Base-by-base conservation (phyloP, 2,888 invertebrate species). In the Apeira syringaria region DNA sequence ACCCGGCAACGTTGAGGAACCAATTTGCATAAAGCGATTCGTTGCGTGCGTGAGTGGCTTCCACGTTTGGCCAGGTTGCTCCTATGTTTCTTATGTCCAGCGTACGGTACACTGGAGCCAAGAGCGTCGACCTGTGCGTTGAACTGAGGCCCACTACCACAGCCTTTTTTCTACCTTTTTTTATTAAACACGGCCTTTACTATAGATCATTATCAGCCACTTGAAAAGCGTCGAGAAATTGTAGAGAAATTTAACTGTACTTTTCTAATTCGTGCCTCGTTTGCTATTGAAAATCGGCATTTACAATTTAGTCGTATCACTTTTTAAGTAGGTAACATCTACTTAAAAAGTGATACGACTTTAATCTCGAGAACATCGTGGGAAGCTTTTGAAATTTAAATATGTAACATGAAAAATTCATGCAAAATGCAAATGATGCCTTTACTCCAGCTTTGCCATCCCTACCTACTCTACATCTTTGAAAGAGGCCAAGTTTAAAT, bases 71-170 rank as follows among this genome's bases (percentile, higher is more conserved):
- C 67, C 68, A 70, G 69, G 56, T 67, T 63, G 70, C 64, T 68
- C 77, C 74, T 76, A 71, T 67, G 71, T 80, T 81, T 86, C 85
- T 84, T 85, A 84, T 83, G 81, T 78, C 65, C 62, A 51, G 54
- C 69, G 77, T 86, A 88, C 87, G 87, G 88, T 87, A 88, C 64
- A 74, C 45, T 27, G 39, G 31, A 46, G 59, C 66, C 60, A 75
- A 75, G 87, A 68, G 73, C 86, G 84, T 57, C 86, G 86, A 87
- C 86, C 86, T 71, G 74, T 75, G 61, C 85, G 76, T 80, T 86
- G 86, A 86, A 87, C 86, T 67, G 81, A 70, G 74, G 75, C 78
- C 72, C 68, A 72, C 68, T 73, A 70, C 73, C 62, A 61, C 70
- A 74, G 65, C 67, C 78, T 74, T 82, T 79, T 68, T 69, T 60